These are phyloP conservation scores for Pteropus alecto DNA, from an alignment of 2,113 vertebrate genomes.

Conservation along the genomic window DNA sequence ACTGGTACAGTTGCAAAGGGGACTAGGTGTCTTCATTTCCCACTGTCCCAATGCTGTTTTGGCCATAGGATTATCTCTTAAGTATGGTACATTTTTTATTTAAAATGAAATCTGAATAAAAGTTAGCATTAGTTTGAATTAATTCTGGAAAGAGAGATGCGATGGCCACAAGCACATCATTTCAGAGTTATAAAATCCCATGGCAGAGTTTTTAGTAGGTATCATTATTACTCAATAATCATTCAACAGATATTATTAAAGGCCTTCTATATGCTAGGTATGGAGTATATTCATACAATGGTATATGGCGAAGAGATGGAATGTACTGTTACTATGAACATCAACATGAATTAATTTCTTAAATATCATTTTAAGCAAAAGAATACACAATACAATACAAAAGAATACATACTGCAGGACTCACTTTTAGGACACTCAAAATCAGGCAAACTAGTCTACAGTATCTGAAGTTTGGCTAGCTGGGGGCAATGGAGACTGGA, in stretches of 20 bases:
- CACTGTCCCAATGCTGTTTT: background rate
- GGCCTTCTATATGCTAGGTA: no score
- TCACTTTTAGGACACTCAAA: background rate
- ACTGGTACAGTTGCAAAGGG: accelerated
- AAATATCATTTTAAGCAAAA: background rate
- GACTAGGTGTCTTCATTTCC: background rate
- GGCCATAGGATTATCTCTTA: background rate
- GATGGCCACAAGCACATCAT: background rate
- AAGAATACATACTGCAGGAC: accelerated
- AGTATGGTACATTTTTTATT: background rate
- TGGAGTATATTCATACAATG: accelerated
- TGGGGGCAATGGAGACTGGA: background rate
- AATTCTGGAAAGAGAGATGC: background rate
- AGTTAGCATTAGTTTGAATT: background rate
- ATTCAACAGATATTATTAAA: background rate
- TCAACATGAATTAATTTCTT: background rate
- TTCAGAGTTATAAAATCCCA: background rate
- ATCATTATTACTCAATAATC: background rate
- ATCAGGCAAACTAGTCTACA: background rate
- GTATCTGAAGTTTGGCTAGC: background rate
- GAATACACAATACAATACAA: background rate
- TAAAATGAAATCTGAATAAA: background rate
- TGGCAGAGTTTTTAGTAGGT: background rate
- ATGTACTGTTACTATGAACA: background rate
- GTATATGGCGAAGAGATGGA: background rate